Conservation (phyloP, 2,113 vertebrate genomes). For the Aspiorhynchus laticeps region DNA sequence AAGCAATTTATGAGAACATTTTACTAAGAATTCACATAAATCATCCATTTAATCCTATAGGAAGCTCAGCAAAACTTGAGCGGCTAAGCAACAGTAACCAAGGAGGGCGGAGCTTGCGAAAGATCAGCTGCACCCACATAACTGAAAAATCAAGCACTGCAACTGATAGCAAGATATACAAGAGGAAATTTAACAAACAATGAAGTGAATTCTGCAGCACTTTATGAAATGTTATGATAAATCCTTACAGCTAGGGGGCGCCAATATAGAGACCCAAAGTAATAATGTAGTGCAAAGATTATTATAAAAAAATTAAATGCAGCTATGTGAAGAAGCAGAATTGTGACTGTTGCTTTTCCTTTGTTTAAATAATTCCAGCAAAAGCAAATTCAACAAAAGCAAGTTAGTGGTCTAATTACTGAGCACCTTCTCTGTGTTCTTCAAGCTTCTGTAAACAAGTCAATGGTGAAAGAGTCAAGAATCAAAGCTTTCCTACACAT, state of each 20-base stretch:
- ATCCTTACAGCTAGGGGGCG: not conserved
- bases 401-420: not conserved
- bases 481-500: not conserved
- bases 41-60: no score
- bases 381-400: not conserved
- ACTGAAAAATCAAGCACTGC: no score
- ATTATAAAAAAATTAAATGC: not conserved
- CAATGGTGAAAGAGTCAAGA: not conserved
- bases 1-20: not conserved
- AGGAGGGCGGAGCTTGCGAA: no score
- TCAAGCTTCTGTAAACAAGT: not conserved
- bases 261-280: not conserved
- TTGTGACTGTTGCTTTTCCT: not conserved
- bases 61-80: no score
- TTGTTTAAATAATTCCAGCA: not conserved
- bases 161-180: not conserved
- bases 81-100: no score
- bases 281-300: not conserved
- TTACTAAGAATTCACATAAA: no score
- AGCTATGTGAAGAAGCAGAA: not conserved
- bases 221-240: not conserved
- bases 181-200: not conserved
- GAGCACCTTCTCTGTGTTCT: not conserved
- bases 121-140: no score
- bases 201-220: not conserved